These are phyloP conservation scores for Polietes domitor DNA, from an alignment of 2,888 invertebrate genomes.

Conservation along the genomic window DNA sequence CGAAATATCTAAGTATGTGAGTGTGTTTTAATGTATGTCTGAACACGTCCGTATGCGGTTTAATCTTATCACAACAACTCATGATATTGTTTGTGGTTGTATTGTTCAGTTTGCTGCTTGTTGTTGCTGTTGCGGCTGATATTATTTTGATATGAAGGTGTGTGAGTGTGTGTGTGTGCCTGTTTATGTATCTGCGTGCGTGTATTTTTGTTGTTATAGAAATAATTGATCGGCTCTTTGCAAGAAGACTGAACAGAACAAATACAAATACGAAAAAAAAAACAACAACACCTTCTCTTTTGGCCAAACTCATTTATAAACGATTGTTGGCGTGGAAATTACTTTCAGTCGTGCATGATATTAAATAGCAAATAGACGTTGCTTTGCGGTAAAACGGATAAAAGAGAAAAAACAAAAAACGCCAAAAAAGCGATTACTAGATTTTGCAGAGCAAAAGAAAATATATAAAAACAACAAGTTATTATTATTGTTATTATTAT, in stretches of 20 bases:
- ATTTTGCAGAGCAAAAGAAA: slow-evolving; percentile 16
- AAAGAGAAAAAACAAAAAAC: slow-evolving; percentile 15
- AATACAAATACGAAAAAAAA: neutral
- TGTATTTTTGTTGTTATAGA: slow-evolving; percentile 4
- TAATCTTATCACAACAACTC: slow-evolving; percentile 18
- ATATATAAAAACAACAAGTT: neutral
- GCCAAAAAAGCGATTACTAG: neutral
- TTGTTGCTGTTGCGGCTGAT: neutral
- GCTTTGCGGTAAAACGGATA: neutral
- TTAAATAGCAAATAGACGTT: slow-evolving; percentile 71
- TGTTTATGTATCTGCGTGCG: too few species aligned
- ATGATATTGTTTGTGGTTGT: neutral
- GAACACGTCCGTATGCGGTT: neutral
- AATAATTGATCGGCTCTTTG: slow-evolving; percentile 25
- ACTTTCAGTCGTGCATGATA: slow-evolving; percentile 73
- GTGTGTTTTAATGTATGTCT: too few species aligned
- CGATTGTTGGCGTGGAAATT: slow-evolving; percentile 44
- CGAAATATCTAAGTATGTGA: too few species aligned
- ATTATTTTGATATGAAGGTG: neutral
- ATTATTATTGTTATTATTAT: too few species aligned
- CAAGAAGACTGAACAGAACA: neutral
- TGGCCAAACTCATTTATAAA: slow-evolving; percentile 55
- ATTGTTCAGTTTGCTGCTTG: neutral
- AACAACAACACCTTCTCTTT: neutral
- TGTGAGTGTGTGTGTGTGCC: neutral